A percentile compares a stretch with the other conserved stretches of the same genome.
Conservation (phyloP, 2,797 vertebrate species). For the Coreius guichenoti region DNA sequence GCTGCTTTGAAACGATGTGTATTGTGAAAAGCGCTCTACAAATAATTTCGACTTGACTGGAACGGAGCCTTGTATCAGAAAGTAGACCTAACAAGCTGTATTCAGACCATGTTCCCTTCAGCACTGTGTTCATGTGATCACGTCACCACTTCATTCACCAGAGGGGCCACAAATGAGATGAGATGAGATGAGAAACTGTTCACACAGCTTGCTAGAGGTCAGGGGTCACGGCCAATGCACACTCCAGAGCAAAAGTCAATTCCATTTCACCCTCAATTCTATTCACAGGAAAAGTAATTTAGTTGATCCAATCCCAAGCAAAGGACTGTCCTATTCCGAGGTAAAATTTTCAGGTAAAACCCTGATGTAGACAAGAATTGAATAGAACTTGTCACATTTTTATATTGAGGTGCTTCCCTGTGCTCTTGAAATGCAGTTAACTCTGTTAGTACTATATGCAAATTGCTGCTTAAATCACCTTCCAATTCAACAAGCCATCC, state of each 20-base stretch:
- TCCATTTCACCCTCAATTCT: slow-evolving; percentile 49
- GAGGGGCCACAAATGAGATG: slow-evolving; percentile 41
- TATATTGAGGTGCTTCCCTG: slow-evolving; percentile 24
- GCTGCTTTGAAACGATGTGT: neutral
- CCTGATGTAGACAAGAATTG: neutral
- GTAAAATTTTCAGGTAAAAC: slow-evolving; percentile 15
- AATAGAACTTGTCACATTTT: slow-evolving; percentile 25
- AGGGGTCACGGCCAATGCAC: slow-evolving; percentile 33
- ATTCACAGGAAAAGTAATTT: slow-evolving; percentile 42
- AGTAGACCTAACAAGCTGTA: neutral
- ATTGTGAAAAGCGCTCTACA: neutral
- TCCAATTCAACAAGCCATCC: slow-evolving; percentile 29
- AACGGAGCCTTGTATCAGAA: neutral
- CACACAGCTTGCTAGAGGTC: slow-evolving; percentile 25
- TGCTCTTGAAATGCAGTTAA: slow-evolving; percentile 16
- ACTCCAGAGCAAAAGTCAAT: slow-evolving; percentile 36
- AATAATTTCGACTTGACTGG: no score
- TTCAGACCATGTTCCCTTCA: slow-evolving; percentile 18
- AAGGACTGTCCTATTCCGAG: neutral
- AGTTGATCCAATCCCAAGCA: slow-evolving; percentile 28
- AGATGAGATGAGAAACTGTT: slow-evolving; percentile 52
- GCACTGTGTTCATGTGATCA: neutral
- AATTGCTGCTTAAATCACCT: slow-evolving; percentile 30
- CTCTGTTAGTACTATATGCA: slow-evolving; percentile 9
- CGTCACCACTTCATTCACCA: slow-evolving; percentile 37